Percentiles rank a stretch among this genome's conserved stretches.
These are phyloP conservation scores for Oreohelix idahoensis DNA, from an alignment of 1,140 invertebrate genomes.

Conservation along the genomic window DNA sequence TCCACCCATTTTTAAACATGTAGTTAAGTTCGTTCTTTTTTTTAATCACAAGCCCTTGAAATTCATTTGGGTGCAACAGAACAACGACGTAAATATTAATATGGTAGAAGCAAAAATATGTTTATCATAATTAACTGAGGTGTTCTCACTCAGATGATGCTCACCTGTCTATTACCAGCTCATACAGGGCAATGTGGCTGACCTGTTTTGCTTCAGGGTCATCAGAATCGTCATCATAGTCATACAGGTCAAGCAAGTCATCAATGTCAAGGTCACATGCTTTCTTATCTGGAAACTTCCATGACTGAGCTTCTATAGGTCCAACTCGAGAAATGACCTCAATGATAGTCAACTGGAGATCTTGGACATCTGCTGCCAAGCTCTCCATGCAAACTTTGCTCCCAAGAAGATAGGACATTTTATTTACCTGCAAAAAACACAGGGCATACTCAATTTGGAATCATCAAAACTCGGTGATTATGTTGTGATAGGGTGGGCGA, in stretches of 20 bases:
- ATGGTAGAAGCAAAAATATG: too few species aligned
- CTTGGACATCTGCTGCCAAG: slow-evolving; percentile 65
- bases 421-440: too few species aligned
- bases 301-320: slow-evolving; percentile 64
- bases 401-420: slow-evolving; percentile 69
- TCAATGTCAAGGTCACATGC: slow-evolving; percentile 68
- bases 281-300: slow-evolving; percentile 71
- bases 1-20: too few species aligned
- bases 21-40: too few species aligned
- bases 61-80: too few species aligned
- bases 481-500: too few species aligned
- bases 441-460: too few species aligned
- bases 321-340: slow-evolving; percentile 67
- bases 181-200: slow-evolving; percentile 71
- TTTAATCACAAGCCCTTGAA: too few species aligned
- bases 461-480: too few species aligned
- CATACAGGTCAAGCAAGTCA: slow-evolving; percentile 67
- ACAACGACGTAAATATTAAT: too few species aligned
- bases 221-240: slow-evolving; percentile 50
- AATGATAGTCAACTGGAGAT: slow-evolving; percentile 66
- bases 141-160: background rate
- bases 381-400: slow-evolving; percentile 67
- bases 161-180: slow-evolving; percentile 72
- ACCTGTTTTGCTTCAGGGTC: slow-evolving; percentile 69
- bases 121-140: too few species aligned